Base-by-base conservation (phyloP, 2,113 vertebrate species). In the Urocolius indicus region DNA sequence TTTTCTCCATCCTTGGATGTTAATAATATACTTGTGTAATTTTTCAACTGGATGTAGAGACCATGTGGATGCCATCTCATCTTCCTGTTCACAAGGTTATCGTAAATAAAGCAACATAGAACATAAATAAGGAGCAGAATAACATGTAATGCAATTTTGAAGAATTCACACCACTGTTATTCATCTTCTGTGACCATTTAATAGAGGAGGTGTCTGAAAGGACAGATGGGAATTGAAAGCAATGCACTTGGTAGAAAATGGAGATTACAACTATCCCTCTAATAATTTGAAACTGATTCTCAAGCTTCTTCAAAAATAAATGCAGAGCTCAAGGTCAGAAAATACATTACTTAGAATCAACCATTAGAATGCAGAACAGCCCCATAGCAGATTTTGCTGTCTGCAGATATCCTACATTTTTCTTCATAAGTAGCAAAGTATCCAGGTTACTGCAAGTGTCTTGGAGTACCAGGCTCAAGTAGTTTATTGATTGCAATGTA, bases 221-320 rank as follows among this genome's bases (percentile, higher is more conserved):
- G 90, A 96, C 94, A 92, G 94, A 78, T 86, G 94, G 87, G 84
- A 96, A 97, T 91, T 96, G 90, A 98, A 98, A 96, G 95, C 80
- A 96, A 96, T 91, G 84, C n/a, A 45, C 65, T 95, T 93, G 83
- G 59, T 97, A 97, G 90, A 96, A 97, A 98, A 96, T 94, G 87
- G 78, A 97, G 93, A 98, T 98, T 97, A 92, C 67, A 94, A 55
- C 95, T 94, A 81, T 97, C 74, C 80, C 62, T 90, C 75, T 76
- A 96, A 97, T 97, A 96, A 98, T 97, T 95, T 97, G 91, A 97
- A 96, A 96, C 93, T 87, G 91, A 97, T 92, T 97, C 91, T 97
- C 78, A 89, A 89, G 93, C 91, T 89, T 97, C 95, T 97, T 96
- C 94, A 97, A 94, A 97, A 93, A 95, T 90, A 96, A 97, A 98